These are phyloP conservation scores for Acanthurus tractus DNA, from an alignment of 2,797 vertebrate species.

Conservation along the genomic window DNA sequence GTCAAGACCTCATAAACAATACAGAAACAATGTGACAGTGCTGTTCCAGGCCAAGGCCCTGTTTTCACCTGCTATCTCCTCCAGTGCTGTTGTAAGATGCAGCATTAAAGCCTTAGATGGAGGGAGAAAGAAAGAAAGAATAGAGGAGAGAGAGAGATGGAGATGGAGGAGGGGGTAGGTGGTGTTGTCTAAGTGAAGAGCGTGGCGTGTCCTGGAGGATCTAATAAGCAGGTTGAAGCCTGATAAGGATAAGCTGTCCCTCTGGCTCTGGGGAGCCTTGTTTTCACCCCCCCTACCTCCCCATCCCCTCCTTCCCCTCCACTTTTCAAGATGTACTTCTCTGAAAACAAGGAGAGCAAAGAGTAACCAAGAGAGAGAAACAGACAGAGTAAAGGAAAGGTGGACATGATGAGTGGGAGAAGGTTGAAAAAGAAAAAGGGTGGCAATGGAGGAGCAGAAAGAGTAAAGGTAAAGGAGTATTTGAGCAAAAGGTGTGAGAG, in stretches of 20 bases:
- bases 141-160: slow-evolving; percentile 49
- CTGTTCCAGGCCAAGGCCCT: slow-evolving; percentile 44
- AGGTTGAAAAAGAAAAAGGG: slow-evolving; percentile 11
- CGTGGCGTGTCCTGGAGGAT: slow-evolving; percentile 82
- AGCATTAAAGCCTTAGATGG: slow-evolving; percentile 65
- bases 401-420: slow-evolving; percentile 10
- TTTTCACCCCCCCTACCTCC: slow-evolving; percentile 60
- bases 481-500: slow-evolving; percentile 18
- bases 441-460: slow-evolving; percentile 1
- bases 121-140: slow-evolving; percentile 57
- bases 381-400: slow-evolving; percentile 19
- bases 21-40: slow-evolving; percentile 53
- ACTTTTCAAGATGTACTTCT: slow-evolving; percentile 68
- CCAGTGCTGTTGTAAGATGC: slow-evolving; percentile 55
- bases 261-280: slow-evolving; percentile 81
- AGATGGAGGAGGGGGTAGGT: slow-evolving; percentile 66
- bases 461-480: slow-evolving; percentile 27
- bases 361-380: slow-evolving; percentile 52
- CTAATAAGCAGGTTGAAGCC: slow-evolving; percentile 87
- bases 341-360: slow-evolving; percentile 59
- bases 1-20: slow-evolving; percentile 54
- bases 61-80: slow-evolving; percentile 64
- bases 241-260: slow-evolving; percentile 88
- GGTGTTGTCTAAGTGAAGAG: slow-evolving; percentile 81
- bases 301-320: slow-evolving; percentile 34